Evolutionary conservation across 2,888 invertebrate genomes (phyloP).

Genomic region (Megalurothrips usitatus): DNA sequence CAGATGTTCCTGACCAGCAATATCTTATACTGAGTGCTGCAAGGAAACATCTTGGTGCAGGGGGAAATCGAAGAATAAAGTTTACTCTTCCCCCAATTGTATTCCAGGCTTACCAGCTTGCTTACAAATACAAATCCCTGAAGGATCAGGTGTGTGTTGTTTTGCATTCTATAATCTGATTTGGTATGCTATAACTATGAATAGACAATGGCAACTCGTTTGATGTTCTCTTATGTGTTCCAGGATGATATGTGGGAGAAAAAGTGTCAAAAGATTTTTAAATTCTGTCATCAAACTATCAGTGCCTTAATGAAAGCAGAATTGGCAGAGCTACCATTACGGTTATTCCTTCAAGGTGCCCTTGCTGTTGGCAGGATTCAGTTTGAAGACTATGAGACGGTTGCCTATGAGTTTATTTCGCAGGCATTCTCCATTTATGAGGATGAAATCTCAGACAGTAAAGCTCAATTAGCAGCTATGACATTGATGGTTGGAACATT

Average conservation of each 20-base stretch:
- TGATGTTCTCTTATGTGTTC: slow-evolving; percentile 37
- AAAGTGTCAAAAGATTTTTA: slow-evolving; percentile 96
- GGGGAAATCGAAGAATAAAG: slow-evolving; percentile 81
- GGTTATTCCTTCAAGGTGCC: slow-evolving; percentile 93
- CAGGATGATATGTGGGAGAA: slow-evolving; percentile 97
- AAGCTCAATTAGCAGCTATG: slow-evolving; percentile 93
- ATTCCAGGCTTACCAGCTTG: slow-evolving; percentile 87
- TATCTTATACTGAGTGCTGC: slow-evolving; percentile 86
- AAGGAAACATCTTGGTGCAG: slow-evolving; percentile 83
- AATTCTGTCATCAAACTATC: slow-evolving; percentile 95
- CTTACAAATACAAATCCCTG: slow-evolving; percentile 73
- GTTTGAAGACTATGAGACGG: slow-evolving; percentile 92
- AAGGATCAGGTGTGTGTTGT: slow-evolving; percentile 58
- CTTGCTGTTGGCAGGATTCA: slow-evolving; percentile 85
- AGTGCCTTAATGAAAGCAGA: slow-evolving; percentile 92
- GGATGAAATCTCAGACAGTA: slow-evolving; percentile 96
- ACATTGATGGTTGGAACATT: slow-evolving; percentile 93
- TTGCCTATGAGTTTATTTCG: slow-evolving; percentile 97
- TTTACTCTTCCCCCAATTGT: slow-evolving; percentile 91
- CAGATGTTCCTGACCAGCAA: slow-evolving; percentile 77
- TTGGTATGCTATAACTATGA: slow-evolving; percentile 29
- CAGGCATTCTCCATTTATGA: slow-evolving; percentile 95
- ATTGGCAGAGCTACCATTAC: slow-evolving; percentile 84
- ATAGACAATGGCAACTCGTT: background rate
- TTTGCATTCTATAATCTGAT: slow-evolving; percentile 26